Percentiles rank a stretch among this genome's conserved stretches.
These are phyloP conservation scores for Bombus sylvicola DNA, from an alignment of 1,140 invertebrate genomes.

Conservation along the genomic window DNA sequence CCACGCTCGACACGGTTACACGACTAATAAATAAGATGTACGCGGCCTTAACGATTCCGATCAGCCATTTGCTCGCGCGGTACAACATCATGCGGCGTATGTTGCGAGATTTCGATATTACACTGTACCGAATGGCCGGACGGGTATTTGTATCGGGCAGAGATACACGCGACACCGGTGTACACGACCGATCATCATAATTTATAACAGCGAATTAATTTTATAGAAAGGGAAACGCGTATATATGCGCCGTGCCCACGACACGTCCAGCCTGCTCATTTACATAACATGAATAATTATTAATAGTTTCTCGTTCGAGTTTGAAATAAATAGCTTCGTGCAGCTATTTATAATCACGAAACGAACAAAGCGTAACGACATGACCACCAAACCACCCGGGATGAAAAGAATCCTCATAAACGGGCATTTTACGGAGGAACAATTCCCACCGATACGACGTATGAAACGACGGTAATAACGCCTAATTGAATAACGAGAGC, in stretches of 20 bases:
- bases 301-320: constrained; percentile 17
- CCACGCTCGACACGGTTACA: constrained; percentile 64
- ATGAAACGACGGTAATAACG: constrained; percentile 20
- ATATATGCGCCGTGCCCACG: neutral
- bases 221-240: constrained; percentile 29
- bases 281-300: constrained; percentile 50
- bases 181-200: constrained; percentile 13
- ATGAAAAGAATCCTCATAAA: neutral
- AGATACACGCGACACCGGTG: constrained; percentile 7
- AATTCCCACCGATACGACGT: neutral
- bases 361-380: neutral
- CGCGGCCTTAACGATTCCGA: constrained; percentile 72
- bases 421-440: neutral
- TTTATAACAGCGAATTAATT: constrained; percentile 53
- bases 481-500: constrained; percentile 45
- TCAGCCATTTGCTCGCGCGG: constrained; percentile 67
- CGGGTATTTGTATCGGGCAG: constrained; percentile 46
- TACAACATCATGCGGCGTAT: constrained; percentile 57
- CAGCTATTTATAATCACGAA: neutral
- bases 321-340: neutral
- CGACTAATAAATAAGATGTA: constrained; percentile 76
- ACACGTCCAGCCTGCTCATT: constrained; percentile 2
- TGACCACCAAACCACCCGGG: neutral
- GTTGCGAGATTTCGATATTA: constrained; percentile 57
- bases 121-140: neutral